Evolutionary conservation across 2,797 vertebrate species (phyloP).

Genomic region (Tapirus indicus): DNA sequence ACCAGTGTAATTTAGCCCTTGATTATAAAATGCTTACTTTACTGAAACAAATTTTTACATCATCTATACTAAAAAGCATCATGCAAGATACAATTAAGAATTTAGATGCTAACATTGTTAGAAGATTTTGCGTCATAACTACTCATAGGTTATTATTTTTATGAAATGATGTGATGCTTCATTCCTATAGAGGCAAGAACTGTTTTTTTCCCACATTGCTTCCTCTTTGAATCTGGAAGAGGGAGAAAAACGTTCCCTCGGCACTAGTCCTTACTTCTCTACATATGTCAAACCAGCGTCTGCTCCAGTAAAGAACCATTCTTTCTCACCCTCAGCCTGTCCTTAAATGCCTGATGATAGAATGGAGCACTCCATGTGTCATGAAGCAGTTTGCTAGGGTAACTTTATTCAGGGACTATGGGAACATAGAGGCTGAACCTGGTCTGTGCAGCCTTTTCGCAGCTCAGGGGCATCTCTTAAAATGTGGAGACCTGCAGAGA

Average conservation of each 20-base stretch:
- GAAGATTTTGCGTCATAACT: background rate
- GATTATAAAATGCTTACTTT: background rate
- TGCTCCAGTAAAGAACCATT: background rate
- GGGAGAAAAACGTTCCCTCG: background rate
- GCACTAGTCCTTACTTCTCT: background rate
- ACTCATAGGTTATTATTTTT: background rate
- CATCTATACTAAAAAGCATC: background rate
- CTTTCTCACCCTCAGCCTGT: too few relatives aligned
- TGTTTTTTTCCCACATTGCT: background rate
- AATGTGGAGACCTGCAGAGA: background rate
- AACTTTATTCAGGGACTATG: background rate
- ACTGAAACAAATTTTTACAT: background rate
- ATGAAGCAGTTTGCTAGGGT: background rate
- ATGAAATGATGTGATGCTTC: background rate
- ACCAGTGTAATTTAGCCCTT: background rate
- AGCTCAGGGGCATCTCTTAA: background rate
- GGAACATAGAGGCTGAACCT: background rate
- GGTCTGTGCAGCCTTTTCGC: fast-evolving
- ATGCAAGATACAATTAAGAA: background rate
- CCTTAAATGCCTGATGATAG: background rate
- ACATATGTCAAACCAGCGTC: background rate
- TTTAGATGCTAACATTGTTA: background rate
- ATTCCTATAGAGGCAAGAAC: background rate
- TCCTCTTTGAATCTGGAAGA: background rate
- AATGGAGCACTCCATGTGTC: background rate